Conservation (phyloP, 2,888 invertebrate species). For the Aspidiotus destructor region DNA sequence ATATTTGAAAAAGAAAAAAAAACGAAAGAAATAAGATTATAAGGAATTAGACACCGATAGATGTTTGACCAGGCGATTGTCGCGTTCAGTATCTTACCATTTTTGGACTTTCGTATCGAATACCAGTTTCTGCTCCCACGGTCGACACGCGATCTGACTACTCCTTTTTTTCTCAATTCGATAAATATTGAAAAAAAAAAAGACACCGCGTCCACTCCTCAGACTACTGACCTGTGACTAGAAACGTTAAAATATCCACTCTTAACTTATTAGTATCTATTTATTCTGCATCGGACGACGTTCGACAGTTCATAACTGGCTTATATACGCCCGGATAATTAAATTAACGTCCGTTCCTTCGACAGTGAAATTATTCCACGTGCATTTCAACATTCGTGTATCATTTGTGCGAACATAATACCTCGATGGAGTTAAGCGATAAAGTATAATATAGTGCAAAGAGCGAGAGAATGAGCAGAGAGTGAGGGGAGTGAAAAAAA, state of each 20-base stretch:
- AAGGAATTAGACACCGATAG: constrained; percentile 31
- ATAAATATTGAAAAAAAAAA: too few species aligned
- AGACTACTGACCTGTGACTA: constrained; percentile 31
- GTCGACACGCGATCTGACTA: constrained; percentile 31
- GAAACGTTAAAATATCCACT: constrained; percentile 19
- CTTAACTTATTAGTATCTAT: constrained; percentile 6
- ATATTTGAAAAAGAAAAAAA: neutral
- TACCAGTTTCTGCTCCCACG: constrained; percentile 29
- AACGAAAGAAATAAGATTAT: constrained; percentile 14
- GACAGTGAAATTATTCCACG: neutral
- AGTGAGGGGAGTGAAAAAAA: too few species aligned
- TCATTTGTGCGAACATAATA: too few species aligned
- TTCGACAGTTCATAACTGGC: neutral
- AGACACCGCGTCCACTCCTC: constrained; percentile 11
- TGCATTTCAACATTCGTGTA: too few species aligned
- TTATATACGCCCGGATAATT: too few species aligned
- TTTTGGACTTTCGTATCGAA: constrained; percentile 18
- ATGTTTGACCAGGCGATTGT: constrained; percentile 32
- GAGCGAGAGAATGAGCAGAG: too few species aligned
- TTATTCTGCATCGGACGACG: constrained; percentile 1
- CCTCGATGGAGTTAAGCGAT: too few species aligned
- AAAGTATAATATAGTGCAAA: too few species aligned
- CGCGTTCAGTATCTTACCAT: constrained; percentile 30
- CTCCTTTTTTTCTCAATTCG: constrained; percentile 9
- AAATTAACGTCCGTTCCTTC: neutral